phyloP scores from a whole-genome alignment of 2,888 invertebrate species.

The Polymixis lichenea region DNA sequence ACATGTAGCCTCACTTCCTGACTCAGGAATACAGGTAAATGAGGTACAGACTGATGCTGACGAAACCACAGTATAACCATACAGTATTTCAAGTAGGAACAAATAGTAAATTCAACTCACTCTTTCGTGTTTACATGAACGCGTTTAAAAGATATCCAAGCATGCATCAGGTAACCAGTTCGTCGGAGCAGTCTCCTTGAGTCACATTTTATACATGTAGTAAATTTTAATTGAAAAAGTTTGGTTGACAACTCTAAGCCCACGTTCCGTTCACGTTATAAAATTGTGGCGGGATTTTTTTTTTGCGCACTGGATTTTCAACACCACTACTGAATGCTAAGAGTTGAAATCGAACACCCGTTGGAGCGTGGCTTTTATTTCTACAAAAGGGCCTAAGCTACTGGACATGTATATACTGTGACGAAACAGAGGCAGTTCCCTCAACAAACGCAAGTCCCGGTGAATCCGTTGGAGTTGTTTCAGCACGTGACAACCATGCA shows the following conservation, averaged over 20 bases:
- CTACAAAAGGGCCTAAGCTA: neutral
- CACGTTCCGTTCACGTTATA: too few species aligned
- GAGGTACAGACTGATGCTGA: constrained; percentile 48
- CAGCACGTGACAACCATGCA: constrained; percentile 79
- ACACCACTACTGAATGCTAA: too few species aligned
- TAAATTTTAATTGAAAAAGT: neutral
- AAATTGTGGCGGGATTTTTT: too few species aligned
- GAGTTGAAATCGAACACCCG: too few species aligned
- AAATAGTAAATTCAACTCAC: neutral
- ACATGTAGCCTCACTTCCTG: constrained; percentile 14
- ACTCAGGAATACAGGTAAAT: constrained; percentile 41
- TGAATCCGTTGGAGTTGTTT: constrained; percentile 76
- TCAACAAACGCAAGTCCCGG: constrained; percentile 51
- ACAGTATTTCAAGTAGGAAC: constrained; percentile 1
- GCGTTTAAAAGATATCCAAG: neutral
- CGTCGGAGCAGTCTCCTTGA: neutral
- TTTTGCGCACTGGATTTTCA: too few species aligned
- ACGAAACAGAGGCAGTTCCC: constrained; percentile 50
- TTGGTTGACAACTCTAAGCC: neutral
- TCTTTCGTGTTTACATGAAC: neutral
- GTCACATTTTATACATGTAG: neutral
- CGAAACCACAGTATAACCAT: constrained; percentile 9
- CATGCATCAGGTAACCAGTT: neutral
- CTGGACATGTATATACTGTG: constrained; percentile 15
- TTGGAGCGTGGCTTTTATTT: neutral